Evolutionary conservation across 2,113 vertebrate species (phyloP).

Genomic region (Chaetodon trifascialis): DNA sequence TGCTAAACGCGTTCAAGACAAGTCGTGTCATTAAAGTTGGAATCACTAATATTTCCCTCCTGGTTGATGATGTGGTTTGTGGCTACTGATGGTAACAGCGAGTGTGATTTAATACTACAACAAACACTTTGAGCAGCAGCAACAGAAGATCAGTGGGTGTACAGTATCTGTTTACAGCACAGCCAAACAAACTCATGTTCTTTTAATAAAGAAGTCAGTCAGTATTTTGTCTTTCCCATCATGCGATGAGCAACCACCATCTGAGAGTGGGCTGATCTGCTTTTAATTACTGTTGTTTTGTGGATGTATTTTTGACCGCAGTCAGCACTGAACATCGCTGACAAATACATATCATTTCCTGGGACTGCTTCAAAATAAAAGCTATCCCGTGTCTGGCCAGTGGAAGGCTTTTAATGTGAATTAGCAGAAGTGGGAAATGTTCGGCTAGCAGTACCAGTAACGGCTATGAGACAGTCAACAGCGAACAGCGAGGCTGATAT

Average conservation of each 20-base stretch:
- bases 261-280: background rate
- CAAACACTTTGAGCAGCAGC: constrained; percentile 12
- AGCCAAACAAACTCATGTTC: constrained; percentile 5
- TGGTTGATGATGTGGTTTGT: background rate
- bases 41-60: constrained; percentile 7
- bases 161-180: constrained; percentile 10
- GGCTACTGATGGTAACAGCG: constrained; percentile 15
- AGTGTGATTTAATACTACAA: background rate
- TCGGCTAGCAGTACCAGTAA: too few relatives aligned
- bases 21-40: background rate
- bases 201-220: constrained; percentile 1
- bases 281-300: background rate
- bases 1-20: background rate
- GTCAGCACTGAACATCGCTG: too few relatives aligned
- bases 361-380: background rate
- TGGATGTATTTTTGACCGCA: too few relatives aligned
- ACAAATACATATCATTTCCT: too few relatives aligned
- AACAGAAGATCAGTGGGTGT: background rate
- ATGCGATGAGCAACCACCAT: background rate
- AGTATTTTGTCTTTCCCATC: constrained; percentile 10
- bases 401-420: constrained; percentile 15
- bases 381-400: background rate
- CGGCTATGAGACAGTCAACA: too few relatives aligned
- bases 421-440: background rate
- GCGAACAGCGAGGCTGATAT: constrained; percentile 11